Percentiles rank a stretch among this genome's conserved stretches.
Evolutionary conservation across 2,113 vertebrate genomes (phyloP).

Genomic region (Dendropsophus ebraccatus): DNA sequence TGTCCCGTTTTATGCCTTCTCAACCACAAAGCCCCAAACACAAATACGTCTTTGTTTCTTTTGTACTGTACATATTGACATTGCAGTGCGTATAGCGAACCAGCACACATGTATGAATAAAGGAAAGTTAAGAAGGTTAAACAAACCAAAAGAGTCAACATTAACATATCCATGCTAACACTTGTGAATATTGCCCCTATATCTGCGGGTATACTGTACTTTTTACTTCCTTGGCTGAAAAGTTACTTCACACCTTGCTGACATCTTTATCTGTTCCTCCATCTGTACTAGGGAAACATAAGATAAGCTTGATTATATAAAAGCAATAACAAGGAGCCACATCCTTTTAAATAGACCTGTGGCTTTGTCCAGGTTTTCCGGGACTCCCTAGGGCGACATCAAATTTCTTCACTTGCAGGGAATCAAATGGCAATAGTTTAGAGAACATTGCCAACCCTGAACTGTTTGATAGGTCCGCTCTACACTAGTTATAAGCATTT

Average conservation of each 20-base stretch:
- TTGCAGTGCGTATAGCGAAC: background rate
- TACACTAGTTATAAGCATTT: too few relatives aligned
- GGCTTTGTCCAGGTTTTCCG: too few relatives aligned
- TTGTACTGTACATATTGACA: conserved; percentile 13
- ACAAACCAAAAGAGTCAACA: background rate
- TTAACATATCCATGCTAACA: background rate
- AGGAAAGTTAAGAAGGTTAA: background rate
- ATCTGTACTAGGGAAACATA: background rate
- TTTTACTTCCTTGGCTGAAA: background rate
- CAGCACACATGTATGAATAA: background rate
- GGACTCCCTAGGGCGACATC: too few relatives aligned
- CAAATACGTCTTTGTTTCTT: background rate
- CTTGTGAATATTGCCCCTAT: background rate
- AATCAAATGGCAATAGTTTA: too few relatives aligned
- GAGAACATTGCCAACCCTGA: too few relatives aligned
- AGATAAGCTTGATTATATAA: too few relatives aligned
- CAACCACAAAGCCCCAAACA: conserved; percentile 10
- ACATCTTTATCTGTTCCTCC: background rate
- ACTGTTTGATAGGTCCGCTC: too few relatives aligned
- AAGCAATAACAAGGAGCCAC: too few relatives aligned
- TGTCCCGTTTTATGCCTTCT: background rate
- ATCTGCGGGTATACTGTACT: background rate
- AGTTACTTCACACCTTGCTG: background rate
- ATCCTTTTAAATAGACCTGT: too few relatives aligned
- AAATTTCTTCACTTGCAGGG: too few relatives aligned